phyloP scores from a whole-genome alignment of 2,113 vertebrate species.

The Malurus cyaneus region DNA sequence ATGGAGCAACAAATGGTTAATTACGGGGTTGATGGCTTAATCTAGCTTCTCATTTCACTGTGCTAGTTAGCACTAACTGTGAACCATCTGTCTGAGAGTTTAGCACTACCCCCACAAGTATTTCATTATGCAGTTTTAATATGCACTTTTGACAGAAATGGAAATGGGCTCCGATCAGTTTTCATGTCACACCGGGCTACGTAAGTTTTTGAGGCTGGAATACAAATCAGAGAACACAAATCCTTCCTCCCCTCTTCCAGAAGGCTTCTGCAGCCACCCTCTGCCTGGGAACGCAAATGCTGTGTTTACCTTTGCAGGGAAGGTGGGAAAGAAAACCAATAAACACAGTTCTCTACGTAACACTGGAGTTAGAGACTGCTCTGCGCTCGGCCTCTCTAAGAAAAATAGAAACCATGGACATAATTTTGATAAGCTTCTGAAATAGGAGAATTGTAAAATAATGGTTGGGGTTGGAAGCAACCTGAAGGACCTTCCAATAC shows the following conservation, averaged over 20 bases:
- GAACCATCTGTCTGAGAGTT: slow-evolving; percentile 72
- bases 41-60: slow-evolving; percentile 66
- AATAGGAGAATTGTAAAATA: not conserved
- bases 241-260: not conserved
- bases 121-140: slow-evolving; percentile 65
- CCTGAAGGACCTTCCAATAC: not conserved
- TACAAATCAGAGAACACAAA: slow-evolving; percentile 34
- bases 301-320: not conserved
- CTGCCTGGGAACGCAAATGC: not conserved
- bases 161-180: slow-evolving; percentile 57
- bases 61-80: slow-evolving; percentile 66
- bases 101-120: slow-evolving; percentile 67
- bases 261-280: not conserved
- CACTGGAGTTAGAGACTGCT: not conserved
- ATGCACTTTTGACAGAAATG: slow-evolving; percentile 62
- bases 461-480: not conserved
- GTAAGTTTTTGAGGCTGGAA: slow-evolving; percentile 45
- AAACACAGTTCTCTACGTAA: not conserved
- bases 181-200: slow-evolving; percentile 56
- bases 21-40: slow-evolving; percentile 64
- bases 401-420: not conserved
- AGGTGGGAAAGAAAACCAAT: not conserved
- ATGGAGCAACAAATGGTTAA: slow-evolving; percentile 70
- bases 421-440: not conserved
- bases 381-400: not conserved